These are phyloP conservation scores for Pachycephus smyrnensis DNA, from an alignment of 2,888 invertebrate species.

Conservation along the genomic window DNA sequence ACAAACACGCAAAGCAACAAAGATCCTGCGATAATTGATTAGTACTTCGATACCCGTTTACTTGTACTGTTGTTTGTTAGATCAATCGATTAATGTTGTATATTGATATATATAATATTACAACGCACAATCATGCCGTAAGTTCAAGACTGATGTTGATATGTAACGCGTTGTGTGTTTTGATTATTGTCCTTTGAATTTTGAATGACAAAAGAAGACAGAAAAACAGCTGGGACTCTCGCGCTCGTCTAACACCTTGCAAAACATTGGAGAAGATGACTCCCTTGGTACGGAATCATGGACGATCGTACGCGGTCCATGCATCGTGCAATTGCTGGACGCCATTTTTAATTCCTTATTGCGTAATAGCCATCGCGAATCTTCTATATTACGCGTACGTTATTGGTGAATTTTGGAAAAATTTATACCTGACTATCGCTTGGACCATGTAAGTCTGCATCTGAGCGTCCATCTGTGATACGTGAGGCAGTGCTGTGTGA, in stretches of 20 bases:
- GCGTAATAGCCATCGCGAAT: not conserved
- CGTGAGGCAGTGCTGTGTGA: slow-evolving; percentile 86
- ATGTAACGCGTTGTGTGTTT: not conserved
- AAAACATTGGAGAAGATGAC: not conserved
- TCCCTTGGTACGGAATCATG: not conserved
- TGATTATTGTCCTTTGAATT: not conserved
- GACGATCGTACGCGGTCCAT: not conserved
- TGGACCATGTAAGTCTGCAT: slow-evolving; percentile 95
- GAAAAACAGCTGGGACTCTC: not conserved
- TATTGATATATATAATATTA: not conserved
- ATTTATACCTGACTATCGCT: slow-evolving; percentile 85
- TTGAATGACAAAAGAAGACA: not conserved
- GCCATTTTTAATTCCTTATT: not conserved
- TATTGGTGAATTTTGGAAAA: not conserved
- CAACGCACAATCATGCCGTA: slow-evolving; percentile 1
- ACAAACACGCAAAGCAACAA: slow-evolving; percentile 55
- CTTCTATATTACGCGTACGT: not conserved
- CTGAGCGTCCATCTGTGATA: slow-evolving; percentile 91
- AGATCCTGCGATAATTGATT: slow-evolving; percentile 50
- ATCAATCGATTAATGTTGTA: not conserved
- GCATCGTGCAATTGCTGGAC: not conserved
- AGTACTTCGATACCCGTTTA: slow-evolving; percentile 27
- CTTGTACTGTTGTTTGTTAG: not conserved
- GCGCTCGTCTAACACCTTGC: not conserved
- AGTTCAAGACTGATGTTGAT: not conserved